Conservation (phyloP, 2,888 invertebrate genomes). For the Protula sp. region DNA sequence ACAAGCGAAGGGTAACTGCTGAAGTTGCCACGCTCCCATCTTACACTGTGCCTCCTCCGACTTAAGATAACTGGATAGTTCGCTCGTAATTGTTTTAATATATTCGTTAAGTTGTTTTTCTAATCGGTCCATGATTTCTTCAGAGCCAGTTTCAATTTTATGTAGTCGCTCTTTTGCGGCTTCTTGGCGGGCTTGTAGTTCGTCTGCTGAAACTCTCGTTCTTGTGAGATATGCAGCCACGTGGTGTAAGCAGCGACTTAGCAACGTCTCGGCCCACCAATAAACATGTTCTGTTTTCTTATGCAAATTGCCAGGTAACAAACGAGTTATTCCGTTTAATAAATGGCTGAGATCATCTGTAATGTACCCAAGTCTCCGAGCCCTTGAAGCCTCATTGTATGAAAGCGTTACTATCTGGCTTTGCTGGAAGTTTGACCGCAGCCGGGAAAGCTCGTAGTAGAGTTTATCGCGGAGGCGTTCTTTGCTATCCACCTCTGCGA, state of each 20-base stretch:
- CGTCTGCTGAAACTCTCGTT: slow-evolving; percentile 11
- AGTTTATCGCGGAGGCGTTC: not conserved
- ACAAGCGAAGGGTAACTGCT: slow-evolving; percentile 11
- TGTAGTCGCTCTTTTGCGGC: slow-evolving; percentile 14
- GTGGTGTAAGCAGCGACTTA: slow-evolving; percentile 12
- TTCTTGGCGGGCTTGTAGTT: slow-evolving; percentile 16
- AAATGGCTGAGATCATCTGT: slow-evolving; percentile 29
- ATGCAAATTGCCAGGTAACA: slow-evolving; percentile 28
- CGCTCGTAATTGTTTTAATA: slow-evolving; percentile 4
- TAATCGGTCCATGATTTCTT: slow-evolving; percentile 15
- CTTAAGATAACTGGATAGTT: slow-evolving; percentile 9
- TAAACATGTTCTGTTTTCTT: slow-evolving; percentile 31
- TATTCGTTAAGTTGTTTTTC: slow-evolving; percentile 14
- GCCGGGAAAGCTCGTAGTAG: slow-evolving; percentile 1
- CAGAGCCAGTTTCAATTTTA: slow-evolving; percentile 15
- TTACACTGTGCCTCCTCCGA: slow-evolving; percentile 5
- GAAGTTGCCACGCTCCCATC: slow-evolving; percentile 11
- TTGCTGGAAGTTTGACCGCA: slow-evolving; percentile 10
- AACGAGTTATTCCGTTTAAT: slow-evolving; percentile 29
- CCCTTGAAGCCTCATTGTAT: slow-evolving; percentile 27
- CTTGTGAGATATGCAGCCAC: slow-evolving; percentile 17
- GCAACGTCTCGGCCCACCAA: slow-evolving; percentile 17
- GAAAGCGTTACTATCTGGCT: slow-evolving; percentile 32
- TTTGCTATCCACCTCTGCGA: not conserved
- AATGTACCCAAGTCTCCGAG: slow-evolving; percentile 32